Base-by-base conservation (phyloP, 2,797 vertebrate species). In the Brotula barbata region DNA sequence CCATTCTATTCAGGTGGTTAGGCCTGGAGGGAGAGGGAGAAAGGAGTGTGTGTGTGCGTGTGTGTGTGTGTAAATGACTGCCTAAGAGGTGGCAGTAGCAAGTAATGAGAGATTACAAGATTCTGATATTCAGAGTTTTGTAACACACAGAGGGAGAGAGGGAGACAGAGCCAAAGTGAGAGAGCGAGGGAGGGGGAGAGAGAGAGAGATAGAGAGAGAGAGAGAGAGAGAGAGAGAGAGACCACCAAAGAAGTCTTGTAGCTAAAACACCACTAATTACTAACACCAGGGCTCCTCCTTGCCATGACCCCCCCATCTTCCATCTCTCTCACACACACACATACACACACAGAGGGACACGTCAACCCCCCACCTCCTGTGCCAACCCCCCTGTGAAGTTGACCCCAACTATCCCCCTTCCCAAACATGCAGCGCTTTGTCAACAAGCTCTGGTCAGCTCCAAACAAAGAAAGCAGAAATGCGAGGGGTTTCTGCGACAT, bases 251-350 rank as follows among this genome's bases (percentile, higher is more conserved):
- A 93, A 94, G 94, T 89, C 70, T 80, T 71, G 58, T 87, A 89
- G 89, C 89, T 90, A 91, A 93, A 95, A 94, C 88, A 92, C 92
- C 93, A 93, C 94, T 93, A 93, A 95, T 95, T 94, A 94, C 94
- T 92, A 93, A 91, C 92, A 93, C 91, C 87, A 85, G 89, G 89
- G 77, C 91, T 90, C 88, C 90, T 90, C 87, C 88, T 90, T 79
- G 88, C 89, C 82, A 77, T 89, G 90, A 89, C 90, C 90, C 90
- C 89, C 89, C 85, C 82, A 28, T 28, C 25, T 28, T 28, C 25
- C 25, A 28, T 65, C 84, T 22, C 58, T n/a, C 54, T 12, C 58
- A 63, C 50, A 49, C 48, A 48, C 58, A 59, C 79, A 65, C 51
- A 59, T 46, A 68, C 50, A 55, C 87, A 81, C 70, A 81, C 81